Conservation (phyloP, 2,113 vertebrate species). For the human (Homo sapiens) region GRCh38 chr5:75088501-75089000, state of each 20-base stretch:
- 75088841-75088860: neutral
- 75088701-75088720: neutral
- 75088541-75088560: neutral
- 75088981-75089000: neutral
- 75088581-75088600: neutral
- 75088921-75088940: neutral
- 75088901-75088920: neutral
- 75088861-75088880: neutral
- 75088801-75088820: neutral
- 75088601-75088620: neutral
- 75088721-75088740: neutral
- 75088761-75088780: neutral
- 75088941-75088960: neutral
- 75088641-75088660: neutral
- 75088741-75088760: neutral
- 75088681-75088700: neutral
- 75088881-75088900: neutral
- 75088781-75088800: neutral
- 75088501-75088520: neutral
- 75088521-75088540: neutral
- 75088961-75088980: neutral
- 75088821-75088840: neutral
- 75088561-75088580: neutral
- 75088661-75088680: neutral
- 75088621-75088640: neutral